phyloP scores from a whole-genome alignment of 2,888 invertebrate species.

The Oligia latruncula region DNA sequence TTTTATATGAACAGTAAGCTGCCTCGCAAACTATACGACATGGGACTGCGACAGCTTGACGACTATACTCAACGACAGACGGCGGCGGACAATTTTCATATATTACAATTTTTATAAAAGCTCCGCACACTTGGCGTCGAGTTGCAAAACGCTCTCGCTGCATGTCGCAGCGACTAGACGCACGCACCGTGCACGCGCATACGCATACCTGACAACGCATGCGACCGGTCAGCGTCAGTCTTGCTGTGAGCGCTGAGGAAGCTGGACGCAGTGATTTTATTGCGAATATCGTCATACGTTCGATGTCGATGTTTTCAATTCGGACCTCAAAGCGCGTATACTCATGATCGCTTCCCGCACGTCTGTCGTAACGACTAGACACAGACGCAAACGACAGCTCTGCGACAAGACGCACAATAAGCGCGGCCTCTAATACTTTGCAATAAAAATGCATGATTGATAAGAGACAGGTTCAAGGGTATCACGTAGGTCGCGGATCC shows the following conservation, averaged over 20 bases:
- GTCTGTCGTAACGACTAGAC: neutral
- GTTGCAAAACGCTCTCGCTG: neutral
- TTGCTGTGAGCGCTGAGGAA: neutral
- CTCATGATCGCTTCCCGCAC: neutral
- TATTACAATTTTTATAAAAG: neutral
- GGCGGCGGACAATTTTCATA: neutral
- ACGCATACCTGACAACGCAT: neutral
- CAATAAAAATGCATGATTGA: slow-evolving; percentile 37
- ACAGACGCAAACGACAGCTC: neutral
- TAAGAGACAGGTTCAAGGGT: slow-evolving; percentile 35
- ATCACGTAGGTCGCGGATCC: slow-evolving; percentile 29
- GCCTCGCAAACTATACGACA: neutral
- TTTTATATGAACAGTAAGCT: neutral
- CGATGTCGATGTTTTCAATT: neutral
- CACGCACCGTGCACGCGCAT: neutral
- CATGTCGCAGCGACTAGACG: neutral
- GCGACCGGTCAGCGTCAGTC: neutral
- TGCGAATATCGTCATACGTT: neutral
- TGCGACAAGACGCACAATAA: neutral
- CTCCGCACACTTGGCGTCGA: neutral
- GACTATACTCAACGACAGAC: neutral
- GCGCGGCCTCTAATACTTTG: neutral
- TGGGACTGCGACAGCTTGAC: neutral
- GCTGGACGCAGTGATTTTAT: neutral
- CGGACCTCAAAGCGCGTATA: neutral